Evolutionary conservation across 64 coral and sea anemone species (phyloP), one percentile per base, ranked within the genome.

Genomic region (Acropora tenuis): DNA sequence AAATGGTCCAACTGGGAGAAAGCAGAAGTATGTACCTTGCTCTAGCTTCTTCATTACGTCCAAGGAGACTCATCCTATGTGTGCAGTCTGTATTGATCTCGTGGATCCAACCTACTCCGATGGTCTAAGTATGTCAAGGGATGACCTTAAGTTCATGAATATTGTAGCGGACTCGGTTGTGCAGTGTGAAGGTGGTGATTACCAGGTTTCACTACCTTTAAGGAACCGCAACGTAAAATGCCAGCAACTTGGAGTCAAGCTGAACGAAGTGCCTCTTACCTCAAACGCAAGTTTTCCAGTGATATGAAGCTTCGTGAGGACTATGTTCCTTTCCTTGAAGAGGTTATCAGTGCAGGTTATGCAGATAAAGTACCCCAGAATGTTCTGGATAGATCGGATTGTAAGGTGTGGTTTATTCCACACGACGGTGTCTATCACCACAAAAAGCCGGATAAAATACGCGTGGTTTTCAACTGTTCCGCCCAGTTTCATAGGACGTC

Each of bases 1-100:
- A 41, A 92, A 86, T 92, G 90, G 90, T 50, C 90, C 80, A n/a
- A 49, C 43, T 78, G 90, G 90, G 76, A 17, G 90, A 92, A 92
- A 67, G 3, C 65, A 30, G 16, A 87, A 57, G 16, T 57, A 73
- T 75, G 30, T 55, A 19, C 48, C 69, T 3, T 80, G 5, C 48
- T 1, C 69, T 3, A 30, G 50, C 10, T 74, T 18, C 47, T 75
- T 87, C 40, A 30, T 8, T 42, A 74, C 19, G 30, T 74, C 72
- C 42, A 30, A 41, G 8, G n/a, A 42, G 8, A 10, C 40, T 42
- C 20, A 74, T 74, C 72, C 72, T 30, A 74, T 74, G 72, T 74
- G 72, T 42, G 72, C 41, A 42, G 20, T 41, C 19, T 74, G 72
- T 42, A 41, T 40, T 74, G 40, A 74, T 42, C 41, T 74, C n/a